Percentiles rank a stretch among this genome's conserved stretches.
Evolutionary conservation across 1,140 invertebrate species (phyloP).

Genomic region (Danaus melanippus): DNA sequence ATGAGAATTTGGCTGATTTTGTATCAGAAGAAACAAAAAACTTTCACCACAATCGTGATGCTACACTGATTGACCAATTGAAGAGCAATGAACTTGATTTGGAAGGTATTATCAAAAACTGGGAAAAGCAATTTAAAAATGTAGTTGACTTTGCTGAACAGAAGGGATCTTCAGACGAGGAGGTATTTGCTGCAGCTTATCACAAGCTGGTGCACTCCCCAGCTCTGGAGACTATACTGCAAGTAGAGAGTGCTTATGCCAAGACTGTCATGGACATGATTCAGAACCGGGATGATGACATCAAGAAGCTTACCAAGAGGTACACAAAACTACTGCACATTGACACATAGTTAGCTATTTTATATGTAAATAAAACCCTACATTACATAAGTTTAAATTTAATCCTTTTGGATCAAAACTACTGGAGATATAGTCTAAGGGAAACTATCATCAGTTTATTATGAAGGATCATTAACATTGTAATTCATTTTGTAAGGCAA

Average conservation of each 20-base stretch:
- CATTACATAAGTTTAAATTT: no score
- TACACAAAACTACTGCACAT: conserved; percentile 30
- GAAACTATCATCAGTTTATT: neutral
- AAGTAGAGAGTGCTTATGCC: conserved; percentile 86
- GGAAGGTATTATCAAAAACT: conserved; percentile 59
- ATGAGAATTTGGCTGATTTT: conserved; percentile 66
- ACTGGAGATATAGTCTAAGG: no score
- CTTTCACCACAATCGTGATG: conserved; percentile 73
- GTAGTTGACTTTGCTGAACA: conserved; percentile 77
- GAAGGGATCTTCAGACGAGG: conserved; percentile 81
- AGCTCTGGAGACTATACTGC: conserved; percentile 82
- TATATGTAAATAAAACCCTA: no score
- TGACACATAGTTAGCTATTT: no score
- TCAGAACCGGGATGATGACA: conserved; percentile 77
- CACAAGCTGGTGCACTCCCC: conserved; percentile 88
- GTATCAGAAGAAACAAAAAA: conserved; percentile 70
- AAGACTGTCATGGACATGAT: conserved; percentile 79
- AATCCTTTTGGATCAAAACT: no score
- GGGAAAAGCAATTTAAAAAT: conserved; percentile 67
- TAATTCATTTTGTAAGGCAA: conserved; percentile 67
- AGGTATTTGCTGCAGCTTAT: conserved; percentile 85
- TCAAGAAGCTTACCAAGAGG: conserved; percentile 77
- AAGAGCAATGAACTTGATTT: conserved; percentile 57
- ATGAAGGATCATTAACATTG: neutral
- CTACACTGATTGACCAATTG: conserved; percentile 65